phyloP scores from a whole-genome alignment of 1,140 invertebrate genomes.

The Apocrypta bakeri region DNA sequence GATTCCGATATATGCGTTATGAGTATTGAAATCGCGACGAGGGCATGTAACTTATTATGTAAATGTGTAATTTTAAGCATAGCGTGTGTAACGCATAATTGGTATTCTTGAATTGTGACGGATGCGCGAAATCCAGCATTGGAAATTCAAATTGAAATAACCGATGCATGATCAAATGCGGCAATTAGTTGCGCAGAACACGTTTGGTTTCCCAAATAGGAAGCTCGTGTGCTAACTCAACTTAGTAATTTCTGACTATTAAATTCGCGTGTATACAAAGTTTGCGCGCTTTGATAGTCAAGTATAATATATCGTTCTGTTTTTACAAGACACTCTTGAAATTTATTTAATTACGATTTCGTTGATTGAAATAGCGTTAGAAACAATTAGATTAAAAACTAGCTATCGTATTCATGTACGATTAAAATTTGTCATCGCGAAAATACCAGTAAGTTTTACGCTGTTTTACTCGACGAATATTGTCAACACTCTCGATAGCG shows the following conservation, averaged over 20 bases:
- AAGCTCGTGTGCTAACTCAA: neutral
- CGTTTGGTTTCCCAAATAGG: neutral
- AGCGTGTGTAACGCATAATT: neutral
- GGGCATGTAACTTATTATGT: neutral
- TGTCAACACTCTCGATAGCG: neutral
- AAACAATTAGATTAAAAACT: no score
- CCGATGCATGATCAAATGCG: neutral
- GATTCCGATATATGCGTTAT: neutral
- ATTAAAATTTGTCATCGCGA: neutral
- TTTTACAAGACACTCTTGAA: no score
- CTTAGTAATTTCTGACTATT: no score
- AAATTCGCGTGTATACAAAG: no score
- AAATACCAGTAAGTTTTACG: no score
- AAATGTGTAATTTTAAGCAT: neutral
- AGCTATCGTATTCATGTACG: neutral
- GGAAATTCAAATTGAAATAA: conserved; percentile 15
- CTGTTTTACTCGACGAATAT: neutral
- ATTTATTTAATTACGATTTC: no score
- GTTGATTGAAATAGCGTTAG: no score
- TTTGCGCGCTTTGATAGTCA: no score
- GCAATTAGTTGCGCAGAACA: conserved; percentile 1
- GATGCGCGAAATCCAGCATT: neutral
- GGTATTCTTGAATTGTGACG: neutral
- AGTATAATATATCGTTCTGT: no score
- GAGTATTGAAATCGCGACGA: neutral